A percentile compares a stretch with the other conserved stretches of the same genome.
Evolutionary conservation across 2,797 vertebrate species (phyloP).

Genomic region (Pseudopleuronectes americanus): DNA sequence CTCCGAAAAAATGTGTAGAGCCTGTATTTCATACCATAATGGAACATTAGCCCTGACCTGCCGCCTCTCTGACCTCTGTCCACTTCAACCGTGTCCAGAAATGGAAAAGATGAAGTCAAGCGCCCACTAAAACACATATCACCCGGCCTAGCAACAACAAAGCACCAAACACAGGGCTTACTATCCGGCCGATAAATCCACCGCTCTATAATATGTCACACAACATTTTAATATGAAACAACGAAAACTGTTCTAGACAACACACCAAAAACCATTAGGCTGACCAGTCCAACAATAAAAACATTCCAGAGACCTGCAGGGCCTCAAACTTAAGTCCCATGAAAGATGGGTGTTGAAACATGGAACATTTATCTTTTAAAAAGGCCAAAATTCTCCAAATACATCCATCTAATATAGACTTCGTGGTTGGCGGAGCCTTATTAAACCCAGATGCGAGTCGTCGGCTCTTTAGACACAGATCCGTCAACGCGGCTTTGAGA

Average conservation of each 20-base stretch:
- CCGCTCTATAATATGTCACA: constrained; percentile 8
- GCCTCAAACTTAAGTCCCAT: constrained; percentile 22
- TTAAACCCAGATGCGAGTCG: constrained; percentile 64
- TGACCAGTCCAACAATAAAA: constrained; percentile 24
- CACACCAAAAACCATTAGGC: constrained; percentile 37
- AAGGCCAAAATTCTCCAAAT: constrained; percentile 44
- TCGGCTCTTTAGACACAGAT: constrained; percentile 55
- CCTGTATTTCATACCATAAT: constrained; percentile 34
- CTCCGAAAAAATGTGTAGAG: constrained; percentile 51
- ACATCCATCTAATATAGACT: constrained; percentile 44
- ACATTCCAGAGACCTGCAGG: constrained; percentile 6
- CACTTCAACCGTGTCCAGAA: constrained; percentile 53
- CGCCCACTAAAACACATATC: constrained; percentile 29
- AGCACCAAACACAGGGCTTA: constrained; percentile 33
- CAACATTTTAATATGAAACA: constrained; percentile 16
- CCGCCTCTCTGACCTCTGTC: constrained; percentile 40
- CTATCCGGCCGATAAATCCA: constrained; percentile 15
- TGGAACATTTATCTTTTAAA: constrained; percentile 42
- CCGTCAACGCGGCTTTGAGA: constrained; percentile 48
- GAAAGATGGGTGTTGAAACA: constrained; percentile 51
- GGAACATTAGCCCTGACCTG: constrained; percentile 43
- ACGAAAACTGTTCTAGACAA: constrained; percentile 32
- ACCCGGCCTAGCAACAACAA: constrained; percentile 41
- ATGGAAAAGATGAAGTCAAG: constrained; percentile 30
- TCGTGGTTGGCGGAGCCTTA: constrained; percentile 48